Base-by-base conservation (phyloP, 2,888 invertebrate genomes). In the Andrena bucephala region DNA sequence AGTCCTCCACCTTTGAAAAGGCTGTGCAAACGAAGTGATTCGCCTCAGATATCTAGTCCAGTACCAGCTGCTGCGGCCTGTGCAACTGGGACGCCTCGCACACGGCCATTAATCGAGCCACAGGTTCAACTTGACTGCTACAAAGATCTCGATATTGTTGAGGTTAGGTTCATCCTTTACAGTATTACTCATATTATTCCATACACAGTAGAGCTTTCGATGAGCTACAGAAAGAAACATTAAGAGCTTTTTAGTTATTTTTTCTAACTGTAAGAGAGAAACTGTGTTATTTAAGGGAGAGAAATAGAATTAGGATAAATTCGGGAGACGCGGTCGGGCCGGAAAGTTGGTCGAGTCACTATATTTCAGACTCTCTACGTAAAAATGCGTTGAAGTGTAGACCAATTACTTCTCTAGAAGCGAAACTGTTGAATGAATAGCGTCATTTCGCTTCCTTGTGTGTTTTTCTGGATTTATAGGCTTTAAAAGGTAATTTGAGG, bases 41-140 rank as follows among this genome's bases (percentile, higher is more conserved):
- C 94, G 90, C 94, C 94, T 90, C 93, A 91, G 90, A 93, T 92
- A 88, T 94, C 94, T 93, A 94, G 94, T 94, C 94, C 94, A 89
- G 90, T 92, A 90, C 91, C 94, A 81, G 86, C 90, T 85, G 89
- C 90, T 86, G 89, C 91, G 88, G 85, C 91, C 87, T 91, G 92
- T 85, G 89, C 92, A 85, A 89, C 92, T 87, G 92, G 87, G 87
- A 90, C 91, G 89, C 92, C 93, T 86, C 93, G 93, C 89, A 92
- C 91, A 90, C 93, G 94, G 90, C 93, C 94, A 63, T 89, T 94
- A 81, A 94, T 94, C 77, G 94, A 94, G 90, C 94, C 94, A 71
- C 94, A 94, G 91, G 94, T 94, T 87, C 94, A 94, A 89, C 94
- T 94, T 85, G 94, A 94, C 90, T 94, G 94, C 89, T 94, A 93